Evolutionary conservation across 2,113 vertebrate species (phyloP).

Genomic region (Poicephalus gulielmi): DNA sequence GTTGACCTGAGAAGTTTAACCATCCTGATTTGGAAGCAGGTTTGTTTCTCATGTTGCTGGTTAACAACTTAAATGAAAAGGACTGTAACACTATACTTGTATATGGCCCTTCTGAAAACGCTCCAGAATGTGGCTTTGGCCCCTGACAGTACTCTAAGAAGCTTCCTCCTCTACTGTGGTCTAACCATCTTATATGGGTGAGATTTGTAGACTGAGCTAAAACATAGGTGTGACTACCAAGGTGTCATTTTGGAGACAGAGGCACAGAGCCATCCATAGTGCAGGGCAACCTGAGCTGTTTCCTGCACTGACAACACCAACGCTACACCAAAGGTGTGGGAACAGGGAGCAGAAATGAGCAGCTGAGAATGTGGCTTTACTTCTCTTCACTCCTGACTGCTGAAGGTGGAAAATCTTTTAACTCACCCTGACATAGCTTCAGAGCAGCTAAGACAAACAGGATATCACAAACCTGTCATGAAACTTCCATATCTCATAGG

Average conservation of each 20-base stretch:
- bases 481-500: not conserved
- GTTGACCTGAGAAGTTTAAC: not conserved
- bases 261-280: not conserved
- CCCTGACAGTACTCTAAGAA: not conserved
- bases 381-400: not conserved
- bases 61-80: not conserved
- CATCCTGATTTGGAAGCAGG: not conserved
- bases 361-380: not conserved
- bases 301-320: not conserved
- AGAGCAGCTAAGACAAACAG: not conserved
- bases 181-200: not conserved
- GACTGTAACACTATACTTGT: not conserved
- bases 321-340: not conserved
- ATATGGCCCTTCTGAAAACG: not conserved
- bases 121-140: not conserved
- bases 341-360: not conserved
- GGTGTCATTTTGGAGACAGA: fast-evolving
- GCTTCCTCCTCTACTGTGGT: not conserved
- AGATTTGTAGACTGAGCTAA: not conserved
- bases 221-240: not conserved
- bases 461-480: not conserved
- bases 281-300: not conserved
- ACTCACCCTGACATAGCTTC: not conserved
- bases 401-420: not conserved
- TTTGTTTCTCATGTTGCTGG: not conserved